These are phyloP conservation scores for Synanthedon andrenaeformis DNA, from an alignment of 2,888 invertebrate species.

Conservation along the genomic window DNA sequence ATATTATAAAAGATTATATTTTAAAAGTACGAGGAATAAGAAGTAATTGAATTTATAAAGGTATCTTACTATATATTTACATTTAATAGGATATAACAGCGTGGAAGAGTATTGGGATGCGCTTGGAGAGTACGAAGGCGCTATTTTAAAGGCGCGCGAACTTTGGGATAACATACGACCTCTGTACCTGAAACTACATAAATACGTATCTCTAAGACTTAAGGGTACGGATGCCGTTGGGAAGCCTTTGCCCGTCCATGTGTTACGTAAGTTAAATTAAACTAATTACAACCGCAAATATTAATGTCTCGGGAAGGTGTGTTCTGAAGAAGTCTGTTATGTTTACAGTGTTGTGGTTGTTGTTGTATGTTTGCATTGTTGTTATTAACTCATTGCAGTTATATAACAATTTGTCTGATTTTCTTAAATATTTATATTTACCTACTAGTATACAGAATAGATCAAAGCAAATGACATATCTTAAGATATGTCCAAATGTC, in stretches of 20 bases:
- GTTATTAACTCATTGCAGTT: background rate
- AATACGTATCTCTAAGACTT: slow-evolving; percentile 60
- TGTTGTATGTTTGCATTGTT: background rate
- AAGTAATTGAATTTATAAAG: no score
- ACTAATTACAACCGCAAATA: background rate
- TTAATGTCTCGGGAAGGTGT: background rate
- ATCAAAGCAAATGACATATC: no score
- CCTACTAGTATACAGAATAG: no score
- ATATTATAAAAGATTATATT: no score
- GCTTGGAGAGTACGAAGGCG: slow-evolving; percentile 63
- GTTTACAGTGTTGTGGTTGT: background rate
- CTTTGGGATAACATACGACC: slow-evolving; percentile 69
- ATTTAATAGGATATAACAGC: slow-evolving; percentile 36
- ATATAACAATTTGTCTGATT: no score
- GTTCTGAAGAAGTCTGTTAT: background rate
- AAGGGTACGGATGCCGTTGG: slow-evolving; percentile 58
- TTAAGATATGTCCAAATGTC: no score
- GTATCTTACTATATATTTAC: no score
- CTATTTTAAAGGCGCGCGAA: slow-evolving; percentile 56
- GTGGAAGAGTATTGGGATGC: slow-evolving; percentile 70
- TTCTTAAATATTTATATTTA: no score
- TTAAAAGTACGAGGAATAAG: no score
- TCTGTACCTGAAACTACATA: slow-evolving; percentile 65
- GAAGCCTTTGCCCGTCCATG: slow-evolving; percentile 57
- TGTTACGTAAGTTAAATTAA: slow-evolving; percentile 53